phyloP scores from a whole-genome alignment of 2,113 vertebrate genomes.

The Oxyruncus cristatus region DNA sequence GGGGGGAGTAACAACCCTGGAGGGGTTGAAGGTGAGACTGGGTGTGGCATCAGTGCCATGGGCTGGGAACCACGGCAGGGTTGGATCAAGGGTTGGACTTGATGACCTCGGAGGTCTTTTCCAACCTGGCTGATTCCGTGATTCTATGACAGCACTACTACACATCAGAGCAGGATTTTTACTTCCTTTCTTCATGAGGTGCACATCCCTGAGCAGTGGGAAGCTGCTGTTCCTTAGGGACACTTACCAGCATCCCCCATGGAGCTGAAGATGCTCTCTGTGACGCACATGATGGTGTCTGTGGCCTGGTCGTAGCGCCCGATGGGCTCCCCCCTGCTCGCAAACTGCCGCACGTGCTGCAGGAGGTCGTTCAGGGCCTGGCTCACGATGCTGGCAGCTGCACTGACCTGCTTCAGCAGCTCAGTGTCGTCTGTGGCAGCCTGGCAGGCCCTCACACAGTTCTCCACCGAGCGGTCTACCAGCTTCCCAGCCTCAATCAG shows the following conservation, averaged over 20 bases:
- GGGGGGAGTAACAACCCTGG: no score
- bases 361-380: constrained; percentile 93
- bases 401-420: constrained; percentile 91
- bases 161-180: background rate
- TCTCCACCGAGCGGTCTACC: constrained; percentile 95
- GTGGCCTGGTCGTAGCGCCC: constrained; percentile 98
- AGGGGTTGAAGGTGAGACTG: no score
- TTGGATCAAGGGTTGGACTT: no score
- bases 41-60: no score
- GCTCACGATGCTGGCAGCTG: constrained; percentile 89
- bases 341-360: constrained; percentile 95
- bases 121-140: no score
- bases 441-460: constrained; percentile 92
- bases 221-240: background rate
- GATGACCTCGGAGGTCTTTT: no score
- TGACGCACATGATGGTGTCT: constrained; percentile 98
- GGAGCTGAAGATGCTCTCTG: constrained; percentile 98
- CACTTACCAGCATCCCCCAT: constrained; percentile 98
- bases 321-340: constrained; percentile 93
- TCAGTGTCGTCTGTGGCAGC: constrained; percentile 87
- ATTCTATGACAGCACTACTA: background rate
- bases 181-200: background rate
- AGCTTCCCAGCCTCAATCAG: constrained; percentile 94
- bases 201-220: accelerated
- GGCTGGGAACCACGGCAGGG: no score